Percentiles rank a stretch among this genome's conserved stretches.
Evolutionary conservation across 2,113 vertebrate species (phyloP).

Genomic region (Plecturocebus donacophilus): DNA sequence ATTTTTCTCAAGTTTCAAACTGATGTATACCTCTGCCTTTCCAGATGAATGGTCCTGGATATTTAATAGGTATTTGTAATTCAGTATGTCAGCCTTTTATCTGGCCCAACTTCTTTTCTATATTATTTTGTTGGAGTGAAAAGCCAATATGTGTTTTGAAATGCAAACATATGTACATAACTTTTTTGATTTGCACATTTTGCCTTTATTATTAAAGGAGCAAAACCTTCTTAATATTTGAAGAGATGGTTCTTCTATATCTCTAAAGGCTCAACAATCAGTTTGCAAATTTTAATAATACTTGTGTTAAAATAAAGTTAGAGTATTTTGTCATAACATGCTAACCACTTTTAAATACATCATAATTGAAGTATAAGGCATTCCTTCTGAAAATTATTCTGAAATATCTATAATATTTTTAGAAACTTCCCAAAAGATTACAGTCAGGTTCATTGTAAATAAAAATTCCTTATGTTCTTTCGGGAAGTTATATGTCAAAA

Average conservation of each 20-base stretch:
- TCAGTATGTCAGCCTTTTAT: background rate
- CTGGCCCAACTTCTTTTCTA: background rate
- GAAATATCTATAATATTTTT: slow-evolving; percentile 34
- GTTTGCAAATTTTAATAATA: slow-evolving; percentile 69
- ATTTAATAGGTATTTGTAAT: slow-evolving; percentile 41
- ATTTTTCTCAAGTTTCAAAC: background rate
- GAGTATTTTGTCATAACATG: slow-evolving; percentile 63
- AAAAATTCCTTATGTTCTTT: background rate
- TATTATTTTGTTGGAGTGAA: slow-evolving; percentile 50
- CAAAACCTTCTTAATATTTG: slow-evolving; percentile 47
- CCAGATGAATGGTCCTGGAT: background rate
- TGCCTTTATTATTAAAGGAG: slow-evolving; percentile 53
- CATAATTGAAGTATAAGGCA: slow-evolving; percentile 43
- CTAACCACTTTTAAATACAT: slow-evolving; percentile 57
- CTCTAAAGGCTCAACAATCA: slow-evolving; percentile 21
- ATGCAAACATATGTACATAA: slow-evolving; percentile 47
- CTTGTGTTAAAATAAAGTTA: slow-evolving; percentile 57
- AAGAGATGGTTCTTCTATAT: slow-evolving; percentile 43
- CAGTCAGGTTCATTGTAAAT: background rate
- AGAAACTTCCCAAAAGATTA: slow-evolving; percentile 6
- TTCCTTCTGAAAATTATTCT: slow-evolving; percentile 33
- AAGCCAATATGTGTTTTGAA: slow-evolving; percentile 54
- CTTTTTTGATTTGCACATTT: slow-evolving; percentile 52
- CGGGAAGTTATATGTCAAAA: background rate
- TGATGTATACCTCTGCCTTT: background rate